phyloP scores from a whole-genome alignment of 2,113 vertebrate genomes.

The Rhinichthys klamathensis region DNA sequence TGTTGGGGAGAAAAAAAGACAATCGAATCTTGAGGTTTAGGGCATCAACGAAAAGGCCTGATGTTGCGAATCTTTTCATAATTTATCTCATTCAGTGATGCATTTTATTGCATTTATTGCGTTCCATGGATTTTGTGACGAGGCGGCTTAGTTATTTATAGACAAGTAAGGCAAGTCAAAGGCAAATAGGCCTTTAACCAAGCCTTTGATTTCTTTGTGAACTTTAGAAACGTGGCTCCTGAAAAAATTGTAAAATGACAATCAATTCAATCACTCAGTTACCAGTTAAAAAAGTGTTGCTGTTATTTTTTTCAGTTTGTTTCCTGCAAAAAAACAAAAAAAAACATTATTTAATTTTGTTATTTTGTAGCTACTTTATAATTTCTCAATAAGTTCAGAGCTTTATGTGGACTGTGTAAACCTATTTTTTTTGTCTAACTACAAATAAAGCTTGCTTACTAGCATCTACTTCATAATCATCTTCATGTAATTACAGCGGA shows the following conservation, averaged over 20 bases:
- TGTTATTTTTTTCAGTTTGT: neutral
- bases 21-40: constrained; percentile 49
- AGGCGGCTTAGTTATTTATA: neutral
- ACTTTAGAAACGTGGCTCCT: neutral
- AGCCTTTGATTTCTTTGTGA: neutral
- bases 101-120: neutral
- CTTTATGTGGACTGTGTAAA: neutral
- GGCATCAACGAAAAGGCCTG: constrained; percentile 15
- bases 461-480: neutral
- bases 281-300: neutral
- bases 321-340: neutral
- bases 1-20: constrained; percentile 23
- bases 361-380: neutral
- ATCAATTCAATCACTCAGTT: neutral
- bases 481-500: neutral
- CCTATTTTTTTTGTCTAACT: neutral
- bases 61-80: neutral
- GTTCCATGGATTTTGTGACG: neutral
- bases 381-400: neutral
- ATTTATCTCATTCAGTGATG: neutral
- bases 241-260: neutral
- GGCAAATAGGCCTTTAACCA: neutral
- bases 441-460: neutral
- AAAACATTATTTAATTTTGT: neutral
- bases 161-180: neutral